Base-by-base conservation (phyloP, 1,140 invertebrate species). In the Augochlora pura region DNA sequence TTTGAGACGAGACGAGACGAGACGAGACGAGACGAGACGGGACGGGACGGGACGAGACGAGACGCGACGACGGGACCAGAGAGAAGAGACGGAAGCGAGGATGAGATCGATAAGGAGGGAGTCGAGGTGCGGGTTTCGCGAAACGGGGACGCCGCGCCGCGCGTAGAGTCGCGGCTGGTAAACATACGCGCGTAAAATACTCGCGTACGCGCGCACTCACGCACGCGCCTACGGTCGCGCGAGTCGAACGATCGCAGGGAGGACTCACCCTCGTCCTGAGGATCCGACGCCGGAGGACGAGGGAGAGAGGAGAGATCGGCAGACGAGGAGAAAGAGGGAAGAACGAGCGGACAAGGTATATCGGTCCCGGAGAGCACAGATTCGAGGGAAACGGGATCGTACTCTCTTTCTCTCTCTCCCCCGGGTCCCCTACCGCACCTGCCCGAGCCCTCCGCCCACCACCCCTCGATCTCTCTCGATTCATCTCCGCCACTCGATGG, bases 391-490 rank as follows among this genome's bases (percentile, higher is more conserved):
- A 77, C 39, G 59, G 49, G 79, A 38, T 59, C 71, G 63, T 65
- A 18, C 57, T 23, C n/a, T 75, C 71, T 82, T 82, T 86, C 80
- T 86, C 84, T 86, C 84, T 85, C 80, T 52, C 5, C 49, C 49
- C 49, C 14, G 49, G 14, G 16, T 5, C 14, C 49, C 16, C 49
- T 18, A 3, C 32, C 32, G 32, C 32, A 32, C 32, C 32, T 32
- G 32, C 32, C 32, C 32, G 32, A 52, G 5, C 49, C 49, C 49
- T 52, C 49, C 49, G 49, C 16, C 14, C 49, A 16, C 49, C 16
- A 18, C 71, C 84, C 71, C 76, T 82, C 84, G 80, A 82, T 86
- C 80, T 85, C 82, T 77, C 82, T 77, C 54, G 54, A 72, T 81
- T 75, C 82, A 72, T 46, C 69, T 71, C 49, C 59, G 76, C 80